A percentile compares a stretch with the other conserved stretches of the same genome.
Evolutionary conservation across 2,113 vertebrate genomes (phyloP).

Genomic region (Pseudonaja textilis): DNA sequence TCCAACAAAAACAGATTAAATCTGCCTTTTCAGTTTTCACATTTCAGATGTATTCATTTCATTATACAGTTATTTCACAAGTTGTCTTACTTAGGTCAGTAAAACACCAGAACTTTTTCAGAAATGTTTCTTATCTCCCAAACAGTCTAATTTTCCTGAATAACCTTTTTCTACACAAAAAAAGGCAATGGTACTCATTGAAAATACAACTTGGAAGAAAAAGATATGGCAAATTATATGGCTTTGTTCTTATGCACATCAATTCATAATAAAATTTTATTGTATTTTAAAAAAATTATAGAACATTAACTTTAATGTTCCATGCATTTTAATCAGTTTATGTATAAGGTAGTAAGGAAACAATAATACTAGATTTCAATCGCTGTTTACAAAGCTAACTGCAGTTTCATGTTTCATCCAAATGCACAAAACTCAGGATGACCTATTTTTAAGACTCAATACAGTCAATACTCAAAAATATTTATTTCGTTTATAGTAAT

Average conservation of each 20-base stretch:
- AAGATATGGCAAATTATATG: background rate
- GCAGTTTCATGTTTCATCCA: background rate
- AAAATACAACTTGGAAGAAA: background rate
- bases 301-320: background rate
- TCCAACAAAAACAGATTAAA: background rate
- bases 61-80: background rate
- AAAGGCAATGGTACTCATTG: background rate
- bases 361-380: background rate
- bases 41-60: background rate
- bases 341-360: background rate
- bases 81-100: background rate
- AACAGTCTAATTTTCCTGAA: background rate
- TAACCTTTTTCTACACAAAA: background rate
- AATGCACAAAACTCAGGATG: background rate
- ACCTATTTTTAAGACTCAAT: background rate
- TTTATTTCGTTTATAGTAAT: background rate
- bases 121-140: background rate
- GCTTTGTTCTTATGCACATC: background rate
- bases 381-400: background rate
- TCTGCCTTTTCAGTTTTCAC: background rate
- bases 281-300: background rate
- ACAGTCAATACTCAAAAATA: background rate
- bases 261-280: background rate
- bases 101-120: background rate
- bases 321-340: background rate